Base-by-base conservation (phyloP, 1,140 invertebrate genomes). In the Drosophila orena region DNA sequence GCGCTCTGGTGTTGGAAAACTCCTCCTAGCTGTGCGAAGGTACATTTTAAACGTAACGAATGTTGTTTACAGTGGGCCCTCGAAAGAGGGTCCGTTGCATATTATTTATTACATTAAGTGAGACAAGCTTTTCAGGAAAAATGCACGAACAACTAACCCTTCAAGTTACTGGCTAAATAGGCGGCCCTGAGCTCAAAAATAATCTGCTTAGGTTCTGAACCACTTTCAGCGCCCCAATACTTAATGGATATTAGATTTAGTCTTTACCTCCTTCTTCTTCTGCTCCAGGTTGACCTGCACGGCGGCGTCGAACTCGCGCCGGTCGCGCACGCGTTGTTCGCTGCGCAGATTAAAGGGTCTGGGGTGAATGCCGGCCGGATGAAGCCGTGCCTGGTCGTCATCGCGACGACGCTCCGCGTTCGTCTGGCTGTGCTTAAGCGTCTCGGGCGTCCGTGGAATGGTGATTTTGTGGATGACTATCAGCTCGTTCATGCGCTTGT, bases 211-310 rank as follows among this genome's bases (percentile, higher is more conserved):
- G 7, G 8, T 30, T 30, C 7, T 8, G 30, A 30, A 30, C 30
- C 30, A 24, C 24, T 4, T 4, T 4, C 4, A 24, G 4, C 24
- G 24, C 24, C 24, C 24, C 24, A 30, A 30, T 8, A 8, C 30
- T 49, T 58, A 22, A 55, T 30, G 40, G 61, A 27, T 34, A 40
- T 11, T 43, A 42, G 17, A 7, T 24, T 27, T 30, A 54, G 3
- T 14, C 8, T 38, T 72, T 89, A 92, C 91, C 91, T 92, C 73
- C 49, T 80, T 90, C 14, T 83, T 84, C 46, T 85, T 88, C 15
- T 75, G 61, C 1, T 54, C 69, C 42, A 70, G 30, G 14, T 42
- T 56, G 17, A 44, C 54, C n/a, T 83, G 75, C 12, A 81, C 69
- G 1, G 43, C 44, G 10, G 81, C 77, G 52, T 92, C 77, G 22